Conservation (phyloP, 1,140 invertebrate species). For the Caerostris darwini region DNA sequence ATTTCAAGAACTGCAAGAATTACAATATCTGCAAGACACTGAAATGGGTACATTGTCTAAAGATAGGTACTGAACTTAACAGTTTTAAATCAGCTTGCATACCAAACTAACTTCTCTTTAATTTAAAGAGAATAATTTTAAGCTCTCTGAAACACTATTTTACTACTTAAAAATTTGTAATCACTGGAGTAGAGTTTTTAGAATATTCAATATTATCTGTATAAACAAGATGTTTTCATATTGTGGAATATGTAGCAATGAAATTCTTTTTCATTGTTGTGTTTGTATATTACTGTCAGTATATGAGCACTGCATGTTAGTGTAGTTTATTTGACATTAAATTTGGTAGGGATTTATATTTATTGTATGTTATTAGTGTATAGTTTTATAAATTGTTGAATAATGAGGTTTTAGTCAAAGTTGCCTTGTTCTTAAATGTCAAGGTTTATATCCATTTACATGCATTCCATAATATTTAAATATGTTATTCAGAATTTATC, state of each 20-base stretch:
- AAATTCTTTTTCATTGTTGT: neutral
- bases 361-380: slow-evolving; percentile 15
- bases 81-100: slow-evolving; percentile 80
- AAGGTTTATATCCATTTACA: neutral
- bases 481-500: neutral
- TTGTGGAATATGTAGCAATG: neutral
- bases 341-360: neutral
- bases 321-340: neutral
- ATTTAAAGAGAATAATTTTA: neutral
- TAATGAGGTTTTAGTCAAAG: neutral
- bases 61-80: slow-evolving; percentile 82
- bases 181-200: no score
- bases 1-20: slow-evolving; percentile 82
- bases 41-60: slow-evolving; percentile 83
- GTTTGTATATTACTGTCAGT: neutral
- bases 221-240: slow-evolving; percentile 23
- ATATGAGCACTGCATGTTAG: neutral
- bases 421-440: neutral
- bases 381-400: slow-evolving; percentile 7
- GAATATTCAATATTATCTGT: neutral
- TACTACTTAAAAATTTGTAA: slow-evolving; percentile 17
- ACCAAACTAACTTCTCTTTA: slow-evolving; percentile 79
- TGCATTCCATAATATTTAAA: neutral
- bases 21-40: slow-evolving; percentile 91
- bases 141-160: neutral